phyloP scores from a whole-genome alignment of 2,888 invertebrate genomes.

The Pasiphila rectangulata region DNA sequence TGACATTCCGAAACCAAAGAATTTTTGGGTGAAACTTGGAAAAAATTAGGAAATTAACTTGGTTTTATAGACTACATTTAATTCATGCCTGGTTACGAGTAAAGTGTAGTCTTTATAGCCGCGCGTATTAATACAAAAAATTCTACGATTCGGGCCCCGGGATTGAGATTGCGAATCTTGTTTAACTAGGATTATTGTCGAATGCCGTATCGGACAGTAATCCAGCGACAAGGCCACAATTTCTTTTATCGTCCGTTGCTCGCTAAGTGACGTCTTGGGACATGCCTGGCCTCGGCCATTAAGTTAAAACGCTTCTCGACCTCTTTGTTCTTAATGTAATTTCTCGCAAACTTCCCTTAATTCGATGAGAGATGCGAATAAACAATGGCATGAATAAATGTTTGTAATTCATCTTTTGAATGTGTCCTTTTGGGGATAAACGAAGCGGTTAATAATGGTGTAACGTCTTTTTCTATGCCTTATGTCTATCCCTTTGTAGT shows the following conservation, averaged over 20 bases:
- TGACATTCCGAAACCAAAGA: too few species aligned
- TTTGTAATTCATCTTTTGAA: slow-evolving; percentile 9
- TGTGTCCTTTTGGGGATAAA: slow-evolving; percentile 1
- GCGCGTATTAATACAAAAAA: too few species aligned
- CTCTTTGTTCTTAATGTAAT: slow-evolving; percentile 59
- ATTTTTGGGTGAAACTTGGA: too few species aligned
- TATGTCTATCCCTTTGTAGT: too few species aligned
- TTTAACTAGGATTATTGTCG: slow-evolving; percentile 13
- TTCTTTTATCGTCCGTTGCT: slow-evolving; percentile 42
- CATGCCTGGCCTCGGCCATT: slow-evolving; percentile 48
- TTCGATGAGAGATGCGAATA: slow-evolving; percentile 53
- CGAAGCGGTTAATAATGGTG: slow-evolving; percentile 1
- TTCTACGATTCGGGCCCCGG: too few species aligned
- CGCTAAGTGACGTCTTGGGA: slow-evolving; percentile 54
- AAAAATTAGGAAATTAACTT: too few species aligned
- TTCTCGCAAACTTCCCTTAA: slow-evolving; percentile 56
- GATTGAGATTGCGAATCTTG: not conserved
- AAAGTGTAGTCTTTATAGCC: too few species aligned
- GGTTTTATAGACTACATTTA: too few species aligned
- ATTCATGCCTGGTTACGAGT: too few species aligned
- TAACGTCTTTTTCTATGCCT: too few species aligned
- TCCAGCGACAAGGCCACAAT: slow-evolving; percentile 33
- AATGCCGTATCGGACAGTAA: slow-evolving; percentile 17
- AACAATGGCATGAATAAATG: slow-evolving; percentile 42
- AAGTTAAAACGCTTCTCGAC: slow-evolving; percentile 54